Percentiles rank a stretch among this genome's conserved stretches.
Conservation (phyloP, 2,888 invertebrate species). For the Eupithecia insigniata region DNA sequence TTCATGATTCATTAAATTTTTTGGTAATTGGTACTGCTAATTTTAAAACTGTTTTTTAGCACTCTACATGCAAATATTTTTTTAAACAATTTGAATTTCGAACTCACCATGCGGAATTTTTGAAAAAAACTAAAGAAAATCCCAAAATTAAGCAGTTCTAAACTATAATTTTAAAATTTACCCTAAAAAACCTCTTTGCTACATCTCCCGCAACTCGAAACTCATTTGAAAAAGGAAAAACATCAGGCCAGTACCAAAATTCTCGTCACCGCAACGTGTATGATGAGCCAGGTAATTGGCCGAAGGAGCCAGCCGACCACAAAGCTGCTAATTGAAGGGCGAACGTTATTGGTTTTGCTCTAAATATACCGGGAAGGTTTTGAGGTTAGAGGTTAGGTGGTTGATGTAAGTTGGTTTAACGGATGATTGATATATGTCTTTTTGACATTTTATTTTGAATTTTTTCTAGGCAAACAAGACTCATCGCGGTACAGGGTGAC, state of each 20-base stretch:
- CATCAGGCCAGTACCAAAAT: neutral
- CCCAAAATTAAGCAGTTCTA: neutral
- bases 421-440: neutral
- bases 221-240: neutral
- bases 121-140: neutral
- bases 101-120: neutral
- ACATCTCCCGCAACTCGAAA: neutral
- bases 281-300: constrained; percentile 49
- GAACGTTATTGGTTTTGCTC: constrained; percentile 47
- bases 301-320: constrained; percentile 47
- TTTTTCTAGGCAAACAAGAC: neutral
- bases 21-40: neutral
- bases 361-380: constrained; percentile 38
- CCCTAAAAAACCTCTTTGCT: neutral
- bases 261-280: constrained; percentile 31
- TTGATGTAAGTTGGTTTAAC: neutral
- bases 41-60: neutral
- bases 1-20: too few relatives aligned
- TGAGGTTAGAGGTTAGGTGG: constrained; percentile 9
- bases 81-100: neutral
- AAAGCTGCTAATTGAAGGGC: constrained; percentile 49
- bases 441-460: neutral
- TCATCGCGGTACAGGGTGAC: neutral
- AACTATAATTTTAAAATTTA: neutral
- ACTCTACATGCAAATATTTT: too few relatives aligned